A percentile compares a stretch with the other conserved stretches of the same genome.
phyloP scores from a whole-genome alignment of 2,888 invertebrate genomes.

The Micoletzkya japonica region DNA sequence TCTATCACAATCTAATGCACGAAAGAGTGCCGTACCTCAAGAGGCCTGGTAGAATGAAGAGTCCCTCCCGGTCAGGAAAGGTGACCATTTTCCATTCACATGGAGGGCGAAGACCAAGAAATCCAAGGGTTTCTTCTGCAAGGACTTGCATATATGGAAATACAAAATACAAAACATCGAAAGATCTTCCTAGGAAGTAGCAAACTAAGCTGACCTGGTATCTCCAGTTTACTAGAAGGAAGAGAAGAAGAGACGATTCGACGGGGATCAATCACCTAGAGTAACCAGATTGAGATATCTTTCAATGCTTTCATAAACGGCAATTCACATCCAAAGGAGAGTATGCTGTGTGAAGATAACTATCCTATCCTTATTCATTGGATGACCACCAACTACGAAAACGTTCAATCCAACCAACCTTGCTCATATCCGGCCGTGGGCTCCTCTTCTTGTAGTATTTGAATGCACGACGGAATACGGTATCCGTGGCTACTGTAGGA shows the following conservation, averaged over 20 bases:
- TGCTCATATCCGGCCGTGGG: constrained; percentile 72
- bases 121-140: background rate
- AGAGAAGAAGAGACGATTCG: too few relatives aligned
- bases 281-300: background rate
- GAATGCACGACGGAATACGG: constrained; percentile 75
- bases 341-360: too few relatives aligned
- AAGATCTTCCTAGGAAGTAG: too few relatives aligned
- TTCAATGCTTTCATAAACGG: background rate
- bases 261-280: constrained; percentile 68
- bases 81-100: constrained; percentile 44
- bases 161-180: too few relatives aligned
- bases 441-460: constrained; percentile 80
- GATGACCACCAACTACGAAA: too few relatives aligned
- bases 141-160: background rate
- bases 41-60: constrained; percentile 48
- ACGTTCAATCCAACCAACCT: constrained; percentile 67
- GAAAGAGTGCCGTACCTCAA: constrained; percentile 24
- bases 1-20: too few relatives aligned
- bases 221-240: too few relatives aligned
- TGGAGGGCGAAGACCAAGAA: constrained; percentile 16
- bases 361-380: too few relatives aligned
- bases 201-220: too few relatives aligned
- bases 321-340: too few relatives aligned
- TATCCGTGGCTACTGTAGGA: constrained; percentile 7
- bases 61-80: constrained; percentile 43